These are phyloP conservation scores for Erythrolamprus reginae DNA, from an alignment of 2,113 vertebrate species.

Conservation along the genomic window DNA sequence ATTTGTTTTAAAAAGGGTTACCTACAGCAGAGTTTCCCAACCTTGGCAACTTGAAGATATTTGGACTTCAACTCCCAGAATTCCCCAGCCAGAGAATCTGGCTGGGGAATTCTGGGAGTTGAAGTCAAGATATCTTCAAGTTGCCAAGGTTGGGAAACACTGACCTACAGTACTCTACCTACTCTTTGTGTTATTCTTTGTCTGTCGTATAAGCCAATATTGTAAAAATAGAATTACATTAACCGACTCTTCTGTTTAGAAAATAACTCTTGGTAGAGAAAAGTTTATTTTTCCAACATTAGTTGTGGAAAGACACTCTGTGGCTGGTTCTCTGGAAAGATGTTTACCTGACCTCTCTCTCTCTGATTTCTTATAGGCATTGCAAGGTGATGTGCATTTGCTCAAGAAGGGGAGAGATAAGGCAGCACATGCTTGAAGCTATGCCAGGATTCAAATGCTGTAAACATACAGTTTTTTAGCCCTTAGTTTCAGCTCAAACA, in stretches of 20 bases:
- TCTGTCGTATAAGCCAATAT: not conserved
- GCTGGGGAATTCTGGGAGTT: no score
- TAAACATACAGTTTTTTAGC: not conserved
- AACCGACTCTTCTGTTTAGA: not conserved
- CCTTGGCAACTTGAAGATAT: no score
- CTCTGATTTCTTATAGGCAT: not conserved
- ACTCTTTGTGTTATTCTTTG: not conserved
- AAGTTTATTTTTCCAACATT: not conserved
- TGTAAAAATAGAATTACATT: not conserved
- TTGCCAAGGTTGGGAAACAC: no score
- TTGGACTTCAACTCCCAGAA: no score
- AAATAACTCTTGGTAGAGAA: not conserved
- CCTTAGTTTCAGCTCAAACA: not conserved
- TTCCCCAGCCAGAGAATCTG: no score
- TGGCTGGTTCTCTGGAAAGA: not conserved
- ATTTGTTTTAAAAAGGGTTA: not conserved
- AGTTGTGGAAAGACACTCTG: not conserved
- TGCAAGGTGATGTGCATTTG: not conserved
- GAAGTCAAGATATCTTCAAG: no score
- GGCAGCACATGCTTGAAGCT: not conserved
- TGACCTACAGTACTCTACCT: not conserved
- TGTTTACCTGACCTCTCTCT: no score
- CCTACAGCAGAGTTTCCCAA: no score
- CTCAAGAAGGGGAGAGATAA: not conserved
- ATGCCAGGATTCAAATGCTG: slow-evolving; percentile 6